phyloP scores from a whole-genome alignment of 2,888 invertebrate genomes.

The Eilema caniola region DNA sequence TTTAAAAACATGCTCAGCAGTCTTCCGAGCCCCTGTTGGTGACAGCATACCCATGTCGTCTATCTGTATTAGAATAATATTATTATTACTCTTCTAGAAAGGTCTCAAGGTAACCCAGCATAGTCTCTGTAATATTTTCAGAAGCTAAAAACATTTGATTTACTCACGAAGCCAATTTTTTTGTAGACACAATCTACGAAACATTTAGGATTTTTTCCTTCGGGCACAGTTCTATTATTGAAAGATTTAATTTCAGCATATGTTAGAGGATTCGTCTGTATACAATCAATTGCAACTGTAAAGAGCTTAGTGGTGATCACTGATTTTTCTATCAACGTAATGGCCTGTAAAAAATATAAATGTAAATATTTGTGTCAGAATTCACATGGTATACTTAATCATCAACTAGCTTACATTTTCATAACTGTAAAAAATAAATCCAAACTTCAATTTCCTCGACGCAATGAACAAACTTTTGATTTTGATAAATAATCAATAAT shows the following conservation, averaged over 20 bases:
- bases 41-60: conserved; percentile 66
- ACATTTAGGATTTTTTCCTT: conserved; percentile 63
- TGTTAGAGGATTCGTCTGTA: conserved; percentile 62
- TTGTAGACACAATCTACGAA: conserved; percentile 68
- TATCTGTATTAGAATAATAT: conserved; percentile 51
- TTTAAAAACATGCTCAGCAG: conserved; percentile 60
- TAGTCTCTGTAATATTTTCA: too few species aligned
- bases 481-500: background rate
- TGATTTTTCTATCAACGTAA: conserved; percentile 59
- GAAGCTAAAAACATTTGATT: too few species aligned
- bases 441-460: background rate
- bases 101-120: background rate
- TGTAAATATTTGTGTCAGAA: background rate
- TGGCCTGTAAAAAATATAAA: conserved; percentile 50
- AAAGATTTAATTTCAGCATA: conserved; percentile 62
- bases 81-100: background rate
- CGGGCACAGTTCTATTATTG: conserved; percentile 63
- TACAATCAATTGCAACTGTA: conserved; percentile 61
- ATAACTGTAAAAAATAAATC: background rate
- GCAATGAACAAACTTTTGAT: background rate
- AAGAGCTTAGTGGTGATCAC: conserved; percentile 61
- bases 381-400: background rate
- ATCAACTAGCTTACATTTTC: too few species aligned
- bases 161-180: conserved; percentile 68
- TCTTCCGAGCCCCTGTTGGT: conserved; percentile 49